Conservation (phyloP, 2,113 vertebrate species). For the Dicerorhinus sumatrensis region DNA sequence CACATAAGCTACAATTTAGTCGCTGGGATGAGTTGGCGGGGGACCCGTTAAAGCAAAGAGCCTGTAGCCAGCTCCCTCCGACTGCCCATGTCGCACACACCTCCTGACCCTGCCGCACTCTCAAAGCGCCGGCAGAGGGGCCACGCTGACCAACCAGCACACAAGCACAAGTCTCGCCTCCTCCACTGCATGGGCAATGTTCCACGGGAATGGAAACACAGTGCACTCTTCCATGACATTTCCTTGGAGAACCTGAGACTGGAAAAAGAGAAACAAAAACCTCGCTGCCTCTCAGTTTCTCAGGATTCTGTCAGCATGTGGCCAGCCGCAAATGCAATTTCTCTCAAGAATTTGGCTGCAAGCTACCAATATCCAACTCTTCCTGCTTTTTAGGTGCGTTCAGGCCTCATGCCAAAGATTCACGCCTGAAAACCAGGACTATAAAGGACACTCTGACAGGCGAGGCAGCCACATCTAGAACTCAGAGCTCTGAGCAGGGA, state of each 20-base stretch:
- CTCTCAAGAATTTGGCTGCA: neutral
- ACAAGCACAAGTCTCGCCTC: neutral
- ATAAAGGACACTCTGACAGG: neutral
- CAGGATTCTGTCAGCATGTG: neutral
- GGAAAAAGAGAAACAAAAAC: neutral
- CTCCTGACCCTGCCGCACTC: neutral
- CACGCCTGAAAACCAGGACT: neutral
- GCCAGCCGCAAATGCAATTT: neutral
- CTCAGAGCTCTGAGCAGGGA: neutral
- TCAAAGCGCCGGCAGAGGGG: neutral
- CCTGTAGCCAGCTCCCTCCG: fast-evolving
- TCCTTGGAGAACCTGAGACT: neutral
- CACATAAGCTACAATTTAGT: fast-evolving
- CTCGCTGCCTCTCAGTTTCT: neutral
- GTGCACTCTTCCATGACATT: neutral
- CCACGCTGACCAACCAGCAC: neutral
- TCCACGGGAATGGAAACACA: neutral
- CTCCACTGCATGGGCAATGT: neutral
- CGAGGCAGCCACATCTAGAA: fast-evolving
- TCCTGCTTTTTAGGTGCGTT: no score
- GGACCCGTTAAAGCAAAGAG: neutral
- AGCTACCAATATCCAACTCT: neutral
- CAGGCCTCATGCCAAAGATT: neutral
- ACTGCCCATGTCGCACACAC: fast-evolving
- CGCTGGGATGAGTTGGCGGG: no score